These are phyloP conservation scores for Lordiphosa clarofinis DNA, from an alignment of 1,140 invertebrate genomes.

Conservation along the genomic window DNA sequence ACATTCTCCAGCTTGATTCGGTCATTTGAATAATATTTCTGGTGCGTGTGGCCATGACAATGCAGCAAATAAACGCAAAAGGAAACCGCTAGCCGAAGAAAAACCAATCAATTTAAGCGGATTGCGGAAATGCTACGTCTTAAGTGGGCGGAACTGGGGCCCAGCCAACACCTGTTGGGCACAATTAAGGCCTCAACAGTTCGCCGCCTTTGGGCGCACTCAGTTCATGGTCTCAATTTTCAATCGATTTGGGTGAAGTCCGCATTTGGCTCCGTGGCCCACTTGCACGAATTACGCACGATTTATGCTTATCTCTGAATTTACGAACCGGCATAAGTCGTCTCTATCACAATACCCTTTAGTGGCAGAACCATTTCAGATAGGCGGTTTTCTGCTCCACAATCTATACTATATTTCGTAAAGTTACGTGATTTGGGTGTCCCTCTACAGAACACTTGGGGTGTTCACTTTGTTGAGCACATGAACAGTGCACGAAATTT, in stretches of 20 bases:
- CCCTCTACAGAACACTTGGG: too few relatives aligned
- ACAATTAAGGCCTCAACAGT: constrained; percentile 4
- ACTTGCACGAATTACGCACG: constrained; percentile 67
- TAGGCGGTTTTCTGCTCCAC: too few relatives aligned
- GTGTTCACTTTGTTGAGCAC: too few relatives aligned
- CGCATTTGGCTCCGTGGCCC: constrained; percentile 27
- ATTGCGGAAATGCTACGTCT: constrained; percentile 39
- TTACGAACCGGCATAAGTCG: constrained; percentile 45
- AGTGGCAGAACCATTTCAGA: too few relatives aligned
- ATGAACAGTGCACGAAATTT: too few relatives aligned
- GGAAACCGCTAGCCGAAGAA: neutral
- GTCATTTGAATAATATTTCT: constrained; percentile 24
- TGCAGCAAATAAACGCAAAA: neutral
- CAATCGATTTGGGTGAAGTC: constrained; percentile 54
- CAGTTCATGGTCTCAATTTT: constrained; percentile 48
- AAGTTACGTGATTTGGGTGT: too few relatives aligned
- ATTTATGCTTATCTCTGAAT: constrained; percentile 76
- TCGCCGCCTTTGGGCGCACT: constrained; percentile 10
- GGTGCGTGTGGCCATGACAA: constrained; percentile 25
- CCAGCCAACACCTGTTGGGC: constrained; percentile 39
- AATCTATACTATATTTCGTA: too few relatives aligned
- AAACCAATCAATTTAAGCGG: constrained; percentile 69
- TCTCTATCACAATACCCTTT: too few relatives aligned
- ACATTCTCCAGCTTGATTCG: constrained; percentile 33
- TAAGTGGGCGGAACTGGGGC: constrained; percentile 20